phyloP scores from a whole-genome alignment of 2,888 invertebrate species.

The Neoaliturus tenellus region DNA sequence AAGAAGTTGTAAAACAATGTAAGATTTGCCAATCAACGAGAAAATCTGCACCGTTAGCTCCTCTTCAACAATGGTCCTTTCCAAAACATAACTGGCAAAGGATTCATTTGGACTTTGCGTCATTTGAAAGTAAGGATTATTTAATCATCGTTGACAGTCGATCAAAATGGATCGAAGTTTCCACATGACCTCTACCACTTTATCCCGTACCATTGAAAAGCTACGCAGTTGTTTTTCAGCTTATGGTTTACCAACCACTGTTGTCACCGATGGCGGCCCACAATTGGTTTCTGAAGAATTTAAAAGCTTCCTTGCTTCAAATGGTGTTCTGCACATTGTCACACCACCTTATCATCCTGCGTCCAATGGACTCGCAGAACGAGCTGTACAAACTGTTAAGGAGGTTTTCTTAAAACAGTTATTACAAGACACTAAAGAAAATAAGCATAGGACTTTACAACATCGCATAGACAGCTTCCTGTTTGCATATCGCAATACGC shows the following conservation, averaged over 20 bases:
- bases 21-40: constrained; percentile 60
- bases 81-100: constrained; percentile 28
- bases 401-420: constrained; percentile 60
- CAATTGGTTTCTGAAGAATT: constrained; percentile 34
- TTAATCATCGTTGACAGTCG: constrained; percentile 53
- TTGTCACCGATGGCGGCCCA: constrained; percentile 29
- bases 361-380: constrained; percentile 68
- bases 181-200: not conserved
- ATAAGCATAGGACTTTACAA: constrained; percentile 60
- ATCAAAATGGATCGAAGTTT: constrained; percentile 59
- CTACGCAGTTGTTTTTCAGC: constrained; percentile 6
- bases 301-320: constrained; percentile 10
- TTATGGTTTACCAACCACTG: not conserved
- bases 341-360: constrained; percentile 63
- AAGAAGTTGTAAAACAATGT: constrained; percentile 51
- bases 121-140: constrained; percentile 33
- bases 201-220: not conserved
- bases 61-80: constrained; percentile 58
- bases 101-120: constrained; percentile 5
- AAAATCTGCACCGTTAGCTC: constrained; percentile 58
- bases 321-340: constrained; percentile 1
- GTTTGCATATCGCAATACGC: constrained; percentile 63
- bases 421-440: not conserved
- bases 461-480: constrained; percentile 61
- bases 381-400: constrained; percentile 65